These are phyloP conservation scores for Dendroctonus ponderosae DNA, from an alignment of 1,140 invertebrate species.

Conservation along the genomic window DNA sequence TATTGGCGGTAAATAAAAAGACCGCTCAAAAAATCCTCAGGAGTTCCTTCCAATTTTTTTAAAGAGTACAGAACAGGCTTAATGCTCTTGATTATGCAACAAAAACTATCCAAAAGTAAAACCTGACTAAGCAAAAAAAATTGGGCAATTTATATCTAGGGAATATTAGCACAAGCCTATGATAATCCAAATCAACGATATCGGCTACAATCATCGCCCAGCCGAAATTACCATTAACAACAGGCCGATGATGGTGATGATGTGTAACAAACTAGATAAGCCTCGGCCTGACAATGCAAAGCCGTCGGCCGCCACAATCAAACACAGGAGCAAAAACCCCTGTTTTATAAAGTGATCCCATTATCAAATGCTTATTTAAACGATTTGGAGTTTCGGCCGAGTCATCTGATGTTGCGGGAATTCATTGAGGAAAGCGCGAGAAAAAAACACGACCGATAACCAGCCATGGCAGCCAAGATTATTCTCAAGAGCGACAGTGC, in stretches of 20 bases:
- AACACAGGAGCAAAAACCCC: slow-evolving; percentile 21
- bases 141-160: too few relatives aligned
- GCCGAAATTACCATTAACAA: slow-evolving; percentile 15
- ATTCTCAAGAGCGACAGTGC: slow-evolving; percentile 16
- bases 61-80: too few relatives aligned
- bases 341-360: slow-evolving; percentile 35
- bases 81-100: too few relatives aligned
- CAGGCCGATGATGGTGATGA: slow-evolving; percentile 15
- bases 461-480: slow-evolving; percentile 14
- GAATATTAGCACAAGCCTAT: background rate
- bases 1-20: too few relatives aligned
- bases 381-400: slow-evolving; percentile 26
- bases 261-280: slow-evolving; percentile 31
- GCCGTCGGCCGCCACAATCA: slow-evolving; percentile 5
- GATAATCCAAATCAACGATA: background rate
- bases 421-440: slow-evolving; percentile 33
- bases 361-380: slow-evolving; percentile 37
- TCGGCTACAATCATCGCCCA: background rate
- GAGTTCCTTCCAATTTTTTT: too few relatives aligned
- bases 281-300: slow-evolving; percentile 13
- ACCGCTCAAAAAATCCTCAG: too few relatives aligned
- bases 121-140: too few relatives aligned
- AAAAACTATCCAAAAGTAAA: too few relatives aligned
- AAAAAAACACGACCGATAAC: slow-evolving; percentile 29
- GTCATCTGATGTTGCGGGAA: slow-evolving; percentile 29